Evolutionary conservation across 2,113 vertebrate genomes (phyloP).

Genomic region (Collichthys lucidus): DNA sequence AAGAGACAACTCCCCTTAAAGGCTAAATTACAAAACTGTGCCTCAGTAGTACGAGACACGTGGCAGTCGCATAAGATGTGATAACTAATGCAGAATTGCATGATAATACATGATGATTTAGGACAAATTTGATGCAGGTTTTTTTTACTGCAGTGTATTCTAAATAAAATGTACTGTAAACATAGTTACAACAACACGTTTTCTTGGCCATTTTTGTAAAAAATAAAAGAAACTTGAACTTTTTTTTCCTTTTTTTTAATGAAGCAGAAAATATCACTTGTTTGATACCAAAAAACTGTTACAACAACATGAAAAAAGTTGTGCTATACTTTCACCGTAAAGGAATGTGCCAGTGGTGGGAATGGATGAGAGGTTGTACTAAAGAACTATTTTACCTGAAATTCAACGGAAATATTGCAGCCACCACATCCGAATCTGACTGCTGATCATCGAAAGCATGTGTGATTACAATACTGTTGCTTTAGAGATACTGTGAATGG

Average conservation of each 20-base stretch:
- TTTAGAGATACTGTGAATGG: slow-evolving; percentile 40
- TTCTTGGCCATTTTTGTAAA: slow-evolving; percentile 12
- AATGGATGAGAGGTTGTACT: slow-evolving; percentile 21
- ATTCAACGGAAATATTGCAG: slow-evolving; percentile 22
- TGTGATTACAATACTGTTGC: slow-evolving; percentile 36
- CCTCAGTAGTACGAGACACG: neutral
- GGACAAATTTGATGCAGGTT: too few relatives aligned
- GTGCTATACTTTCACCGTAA: slow-evolving; percentile 64
- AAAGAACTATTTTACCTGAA: slow-evolving; percentile 44
- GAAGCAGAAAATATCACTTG: slow-evolving; percentile 71
- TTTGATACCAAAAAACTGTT: slow-evolving; percentile 69
- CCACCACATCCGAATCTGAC: slow-evolving; percentile 14
- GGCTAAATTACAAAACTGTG: slow-evolving; percentile 27
- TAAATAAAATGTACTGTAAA: neutral
- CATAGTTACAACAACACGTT: too few relatives aligned
- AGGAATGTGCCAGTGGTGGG: slow-evolving; percentile 49
- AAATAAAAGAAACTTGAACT: neutral
- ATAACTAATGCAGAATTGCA: neutral
- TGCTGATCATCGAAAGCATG: slow-evolving; percentile 44
- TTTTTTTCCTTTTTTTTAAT: slow-evolving; percentile 60
- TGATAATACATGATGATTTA: neutral
- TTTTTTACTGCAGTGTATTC: neutral
- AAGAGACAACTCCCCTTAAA: slow-evolving; percentile 26
- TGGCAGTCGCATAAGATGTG: neutral
- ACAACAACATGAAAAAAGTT: slow-evolving; percentile 68